Percentiles rank a stretch among this genome's conserved stretches.
Conservation (phyloP, 2,113 vertebrate species). For the Psilopogon haemacephalus region DNA sequence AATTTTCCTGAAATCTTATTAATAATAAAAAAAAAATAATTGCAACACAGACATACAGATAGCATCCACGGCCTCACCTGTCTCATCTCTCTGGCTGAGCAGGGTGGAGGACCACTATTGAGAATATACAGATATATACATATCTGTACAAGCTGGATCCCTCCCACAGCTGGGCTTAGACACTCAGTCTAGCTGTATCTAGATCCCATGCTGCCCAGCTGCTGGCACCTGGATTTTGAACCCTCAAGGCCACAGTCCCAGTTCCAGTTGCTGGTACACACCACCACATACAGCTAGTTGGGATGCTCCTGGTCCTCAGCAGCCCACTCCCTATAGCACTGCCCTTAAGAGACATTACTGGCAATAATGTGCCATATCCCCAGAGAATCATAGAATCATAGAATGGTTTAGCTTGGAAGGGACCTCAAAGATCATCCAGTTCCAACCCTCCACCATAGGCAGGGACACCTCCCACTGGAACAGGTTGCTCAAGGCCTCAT, state of each 20-base stretch:
- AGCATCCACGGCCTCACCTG: background rate
- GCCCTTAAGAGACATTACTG: background rate
- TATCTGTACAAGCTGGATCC: background rate
- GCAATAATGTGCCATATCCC: fast-evolving
- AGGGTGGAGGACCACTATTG: background rate
- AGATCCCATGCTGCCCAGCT: too few species aligned
- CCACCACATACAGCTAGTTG: background rate
- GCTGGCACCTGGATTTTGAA: background rate
- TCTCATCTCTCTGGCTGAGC: background rate
- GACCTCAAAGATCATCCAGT: too few species aligned
- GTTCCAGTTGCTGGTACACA: background rate
- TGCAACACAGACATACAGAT: background rate
- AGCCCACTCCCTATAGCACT: background rate
- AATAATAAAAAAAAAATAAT: too few species aligned
- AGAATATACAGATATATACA: background rate
- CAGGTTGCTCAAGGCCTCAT: too few species aligned
- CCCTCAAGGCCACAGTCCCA: background rate
- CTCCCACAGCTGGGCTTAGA: background rate
- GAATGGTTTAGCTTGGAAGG: too few species aligned
- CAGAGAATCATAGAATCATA: too few species aligned
- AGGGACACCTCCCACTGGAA: too few species aligned
- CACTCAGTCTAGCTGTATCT: too few species aligned
- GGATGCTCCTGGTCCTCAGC: background rate
- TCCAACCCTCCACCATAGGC: too few species aligned
- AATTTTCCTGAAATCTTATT: too few species aligned